Evolutionary conservation across 64 coral and sea anemone species (phyloP).

Genomic region (Pocillopora verrucosa): DNA sequence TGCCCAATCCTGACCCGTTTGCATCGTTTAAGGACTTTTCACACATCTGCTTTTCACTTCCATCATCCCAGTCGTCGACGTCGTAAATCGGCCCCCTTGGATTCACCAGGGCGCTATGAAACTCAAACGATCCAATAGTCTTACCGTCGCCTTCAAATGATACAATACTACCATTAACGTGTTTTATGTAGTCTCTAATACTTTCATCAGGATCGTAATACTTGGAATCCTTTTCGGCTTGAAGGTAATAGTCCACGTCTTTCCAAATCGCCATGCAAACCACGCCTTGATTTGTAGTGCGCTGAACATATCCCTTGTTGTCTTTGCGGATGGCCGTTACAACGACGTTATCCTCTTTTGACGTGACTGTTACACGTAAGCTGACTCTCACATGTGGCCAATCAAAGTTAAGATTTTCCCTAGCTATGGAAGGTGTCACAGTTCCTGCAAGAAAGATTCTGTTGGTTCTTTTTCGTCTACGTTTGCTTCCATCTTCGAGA

Average conservation of each 20-base stretch:
- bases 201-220: background rate
- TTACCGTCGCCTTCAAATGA: background rate
- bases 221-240: background rate
- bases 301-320: background rate
- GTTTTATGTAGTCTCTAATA: background rate
- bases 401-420: background rate
- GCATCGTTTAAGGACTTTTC: too few relatives aligned
- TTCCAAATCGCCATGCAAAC: conserved; percentile 1
- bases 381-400: background rate
- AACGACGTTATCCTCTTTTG: background rate
- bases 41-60: too few relatives aligned
- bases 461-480: background rate
- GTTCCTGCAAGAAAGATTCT: conserved; percentile 12
- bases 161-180: background rate
- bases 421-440: background rate
- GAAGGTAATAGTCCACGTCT: background rate
- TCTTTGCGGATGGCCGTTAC: background rate
- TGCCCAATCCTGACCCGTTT: too few relatives aligned
- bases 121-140: background rate
- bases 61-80: too few relatives aligned
- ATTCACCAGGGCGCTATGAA: background rate
- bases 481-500: conserved; percentile 7
- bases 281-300: background rate
- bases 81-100: too few relatives aligned
- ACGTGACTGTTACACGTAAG: background rate